phyloP scores from a whole-genome alignment of 2,113 vertebrate genomes.

The Indicator maculatus region DNA sequence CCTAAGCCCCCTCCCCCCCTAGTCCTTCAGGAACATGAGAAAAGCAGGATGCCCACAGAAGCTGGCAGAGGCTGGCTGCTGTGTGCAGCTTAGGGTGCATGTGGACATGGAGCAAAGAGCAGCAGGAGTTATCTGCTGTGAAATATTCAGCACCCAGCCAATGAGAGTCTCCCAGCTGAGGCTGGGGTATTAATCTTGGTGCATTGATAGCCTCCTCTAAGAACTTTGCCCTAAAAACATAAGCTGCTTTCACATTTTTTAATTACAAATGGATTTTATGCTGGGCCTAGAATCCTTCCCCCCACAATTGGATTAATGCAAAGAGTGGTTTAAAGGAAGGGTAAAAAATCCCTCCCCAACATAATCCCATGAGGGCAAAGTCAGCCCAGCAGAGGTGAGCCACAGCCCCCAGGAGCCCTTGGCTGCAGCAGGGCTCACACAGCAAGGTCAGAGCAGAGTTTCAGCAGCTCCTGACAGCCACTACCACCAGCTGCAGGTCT shows the following conservation, averaged over 20 bases:
- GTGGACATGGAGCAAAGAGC: fast-evolving
- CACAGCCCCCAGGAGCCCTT: not conserved
- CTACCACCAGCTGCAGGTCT: not conserved
- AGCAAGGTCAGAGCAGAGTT: fast-evolving
- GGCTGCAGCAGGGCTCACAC: fast-evolving
- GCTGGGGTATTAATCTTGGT: not conserved
- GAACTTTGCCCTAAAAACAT: slow-evolving; percentile 62
- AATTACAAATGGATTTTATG: slow-evolving; percentile 32
- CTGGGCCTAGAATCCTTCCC: slow-evolving; percentile 34
- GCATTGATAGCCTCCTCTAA: slow-evolving; percentile 3
- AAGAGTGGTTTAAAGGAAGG: not conserved
- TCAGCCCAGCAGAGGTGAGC: not conserved
- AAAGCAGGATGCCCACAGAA: not conserved
- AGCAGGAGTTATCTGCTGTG: not conserved
- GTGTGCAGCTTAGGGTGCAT: fast-evolving
- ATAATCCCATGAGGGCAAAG: not conserved
- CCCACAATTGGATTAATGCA: slow-evolving; percentile 59
- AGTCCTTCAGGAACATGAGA: not conserved
- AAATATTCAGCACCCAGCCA: not conserved
- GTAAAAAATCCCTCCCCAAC: not conserved
- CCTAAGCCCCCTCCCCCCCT: not conserved
- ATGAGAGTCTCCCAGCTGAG: not conserved
- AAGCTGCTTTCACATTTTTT: slow-evolving; percentile 57
- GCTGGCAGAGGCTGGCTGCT: not conserved
- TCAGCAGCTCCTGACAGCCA: not conserved